Conservation (phyloP, 2,888 invertebrate species). For the Dorcus parallelipipedus region DNA sequence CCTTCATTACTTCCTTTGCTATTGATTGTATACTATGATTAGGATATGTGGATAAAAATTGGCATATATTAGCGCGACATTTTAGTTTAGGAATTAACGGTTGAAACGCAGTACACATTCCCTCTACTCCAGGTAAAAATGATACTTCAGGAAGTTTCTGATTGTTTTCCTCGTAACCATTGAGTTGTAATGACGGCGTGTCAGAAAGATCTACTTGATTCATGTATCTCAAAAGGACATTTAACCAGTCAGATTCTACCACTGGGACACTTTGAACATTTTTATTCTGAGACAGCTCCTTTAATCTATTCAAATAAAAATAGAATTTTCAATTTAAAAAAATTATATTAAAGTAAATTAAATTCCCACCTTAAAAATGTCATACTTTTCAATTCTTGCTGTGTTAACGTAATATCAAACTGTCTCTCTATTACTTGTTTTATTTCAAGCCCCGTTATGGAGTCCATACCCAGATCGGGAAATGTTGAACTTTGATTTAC, state of each 20-base stretch:
- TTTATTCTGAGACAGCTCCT: not conserved
- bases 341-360: too few species aligned
- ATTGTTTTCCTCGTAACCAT: not conserved
- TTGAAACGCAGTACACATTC: conserved; percentile 56
- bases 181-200: conserved; percentile 55
- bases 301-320: too few species aligned
- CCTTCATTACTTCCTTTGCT: conserved; percentile 54
- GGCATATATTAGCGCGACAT: conserved; percentile 54
- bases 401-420: conserved; percentile 80
- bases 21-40: conserved; percentile 51
- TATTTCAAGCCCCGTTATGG: conserved; percentile 95
- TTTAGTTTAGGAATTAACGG: conserved; percentile 53
- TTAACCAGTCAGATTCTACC: too few species aligned
- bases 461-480: conserved; percentile 94
- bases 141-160: not conserved
- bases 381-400: conserved; percentile 79
- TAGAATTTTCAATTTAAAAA: too few species aligned
- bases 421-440: conserved; percentile 88
- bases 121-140: conserved; percentile 68
- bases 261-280: not conserved
- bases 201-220: not conserved
- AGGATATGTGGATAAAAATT: conserved; percentile 50
- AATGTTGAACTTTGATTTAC: conserved; percentile 70
- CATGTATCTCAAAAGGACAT: too few species aligned
- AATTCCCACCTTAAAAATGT: conserved; percentile 63